Evolutionary conservation across 2,113 vertebrate species (phyloP), one percentile per base, ranked within the genome.

Genomic region (Budorcas taxicolor): DNA sequence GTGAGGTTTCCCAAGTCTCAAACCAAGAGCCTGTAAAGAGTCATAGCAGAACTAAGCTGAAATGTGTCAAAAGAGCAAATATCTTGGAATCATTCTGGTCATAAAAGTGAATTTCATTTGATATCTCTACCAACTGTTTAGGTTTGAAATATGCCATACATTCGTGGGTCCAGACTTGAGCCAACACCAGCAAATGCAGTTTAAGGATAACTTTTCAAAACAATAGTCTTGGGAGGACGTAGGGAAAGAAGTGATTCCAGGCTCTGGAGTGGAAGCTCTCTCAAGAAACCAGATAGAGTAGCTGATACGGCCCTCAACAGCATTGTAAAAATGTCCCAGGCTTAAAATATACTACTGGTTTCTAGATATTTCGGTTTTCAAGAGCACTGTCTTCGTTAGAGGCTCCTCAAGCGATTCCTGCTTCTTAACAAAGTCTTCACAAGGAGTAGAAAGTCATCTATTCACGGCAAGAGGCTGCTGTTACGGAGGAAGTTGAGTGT

Each of bases 381-480:
- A 94, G 25, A 80, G 47, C 21, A 91, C n/a, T 87, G 87, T 95
- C 80, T 71, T 94, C 95, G 85, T 94, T 11, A 88, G 58, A 87
- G 87, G 89, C 33, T 90, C 36, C 83, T 76, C 94, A 71, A 92
- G 80, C 5, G 43, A 81, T 25, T 81, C 60, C 58, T 25, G 53
- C 40, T 60, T 90, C 83, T 91, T 84, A 55, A 43, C 27, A 40
- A 60, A 78, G 80, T 96, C 96, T 97, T 95, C 95, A 36, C 27
- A 21, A 45, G 55, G 11, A 84, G 78, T 45, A 85, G 87, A 96
- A 97, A 97, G 94, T 92, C 95, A 87, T 36, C 95, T 87, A 43
- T 90, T 93, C 60, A 64, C 50, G 36, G 43, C 31, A 78, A 91
- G 90, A 84, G 93, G 31, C 40, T 93, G 71, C 95, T 21, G 89